A percentile compares a stretch with the other conserved stretches of the same genome.
phyloP scores from a whole-genome alignment of 2,113 vertebrate species.

The Ceyx margarethae region DNA sequence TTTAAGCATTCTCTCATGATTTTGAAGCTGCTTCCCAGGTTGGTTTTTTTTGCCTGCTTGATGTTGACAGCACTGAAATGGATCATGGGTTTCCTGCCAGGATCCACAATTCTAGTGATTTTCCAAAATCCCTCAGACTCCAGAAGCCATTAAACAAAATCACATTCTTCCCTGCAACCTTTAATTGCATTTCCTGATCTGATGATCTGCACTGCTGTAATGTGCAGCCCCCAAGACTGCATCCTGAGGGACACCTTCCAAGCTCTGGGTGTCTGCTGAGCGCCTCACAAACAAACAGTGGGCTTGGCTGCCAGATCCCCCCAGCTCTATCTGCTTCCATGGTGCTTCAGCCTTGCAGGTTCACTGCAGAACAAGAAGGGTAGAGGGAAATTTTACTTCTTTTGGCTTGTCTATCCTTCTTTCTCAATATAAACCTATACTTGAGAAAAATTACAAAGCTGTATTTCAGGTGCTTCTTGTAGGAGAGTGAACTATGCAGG shows the following conservation, averaged over 20 bases:
- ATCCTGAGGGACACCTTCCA: background rate
- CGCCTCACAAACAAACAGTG: fast-evolving
- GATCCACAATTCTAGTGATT: conserved; percentile 4
- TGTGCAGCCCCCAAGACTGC: background rate
- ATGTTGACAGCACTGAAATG: background rate
- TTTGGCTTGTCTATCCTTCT: background rate
- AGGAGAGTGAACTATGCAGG: background rate
- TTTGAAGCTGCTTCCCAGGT: background rate
- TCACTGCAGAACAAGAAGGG: background rate
- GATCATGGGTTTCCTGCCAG: background rate
- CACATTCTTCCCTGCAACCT: background rate
- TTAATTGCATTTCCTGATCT: background rate
- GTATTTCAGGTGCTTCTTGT: background rate
- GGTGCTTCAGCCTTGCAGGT: background rate
- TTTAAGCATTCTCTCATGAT: background rate
- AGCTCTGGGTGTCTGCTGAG: background rate
- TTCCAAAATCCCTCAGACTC: conserved; percentile 14
- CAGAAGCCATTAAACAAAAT: conserved; percentile 28
- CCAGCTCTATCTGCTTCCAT: fast-evolving
- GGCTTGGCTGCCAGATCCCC: background rate
- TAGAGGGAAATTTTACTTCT: background rate
- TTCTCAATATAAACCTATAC: background rate
- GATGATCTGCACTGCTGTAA: background rate
- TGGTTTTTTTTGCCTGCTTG: conserved; percentile 1
- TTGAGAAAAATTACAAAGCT: background rate